Conservation (phyloP, 1,140 invertebrate species). For the Drosophila lini region DNA sequence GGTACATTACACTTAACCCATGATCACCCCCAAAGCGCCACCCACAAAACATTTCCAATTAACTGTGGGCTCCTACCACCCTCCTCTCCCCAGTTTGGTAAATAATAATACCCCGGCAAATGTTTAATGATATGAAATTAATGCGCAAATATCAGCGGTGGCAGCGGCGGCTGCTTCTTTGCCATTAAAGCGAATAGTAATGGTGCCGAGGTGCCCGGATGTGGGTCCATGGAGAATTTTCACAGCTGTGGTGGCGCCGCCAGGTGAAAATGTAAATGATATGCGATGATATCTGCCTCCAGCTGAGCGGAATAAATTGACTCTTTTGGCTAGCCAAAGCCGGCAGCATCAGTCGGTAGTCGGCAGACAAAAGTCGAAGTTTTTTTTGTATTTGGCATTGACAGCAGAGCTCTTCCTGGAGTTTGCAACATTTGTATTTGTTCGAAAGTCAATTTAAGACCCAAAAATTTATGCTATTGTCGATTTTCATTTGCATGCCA, state of each 20-base stretch:
- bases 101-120: constrained; percentile 63
- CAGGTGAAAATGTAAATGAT: constrained; percentile 63
- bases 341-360: background rate
- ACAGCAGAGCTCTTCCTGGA: constrained; percentile 8
- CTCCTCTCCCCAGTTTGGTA: constrained; percentile 28
- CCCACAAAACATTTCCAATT: constrained; percentile 61
- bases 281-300: constrained; percentile 42
- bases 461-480: constrained; percentile 51
- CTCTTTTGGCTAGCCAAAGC: constrained; percentile 20
- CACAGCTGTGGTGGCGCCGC: constrained; percentile 33
- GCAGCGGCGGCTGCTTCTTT: constrained; percentile 25
- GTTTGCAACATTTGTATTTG: constrained; percentile 44
- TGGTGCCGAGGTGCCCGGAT: constrained; percentile 24
- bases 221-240: constrained; percentile 40
- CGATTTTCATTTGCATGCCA: constrained; percentile 60
- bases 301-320: constrained; percentile 57
- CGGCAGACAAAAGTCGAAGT: constrained; percentile 8
- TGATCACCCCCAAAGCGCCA: constrained; percentile 4
- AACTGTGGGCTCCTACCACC: constrained; percentile 17
- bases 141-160: constrained; percentile 66
- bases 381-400: background rate
- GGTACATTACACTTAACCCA: constrained; percentile 37
- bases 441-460: constrained; percentile 58
- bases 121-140: constrained; percentile 79
- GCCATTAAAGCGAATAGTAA: constrained; percentile 35